phyloP scores from a whole-genome alignment of 2,113 vertebrate species.

The Pithys albifrons region DNA sequence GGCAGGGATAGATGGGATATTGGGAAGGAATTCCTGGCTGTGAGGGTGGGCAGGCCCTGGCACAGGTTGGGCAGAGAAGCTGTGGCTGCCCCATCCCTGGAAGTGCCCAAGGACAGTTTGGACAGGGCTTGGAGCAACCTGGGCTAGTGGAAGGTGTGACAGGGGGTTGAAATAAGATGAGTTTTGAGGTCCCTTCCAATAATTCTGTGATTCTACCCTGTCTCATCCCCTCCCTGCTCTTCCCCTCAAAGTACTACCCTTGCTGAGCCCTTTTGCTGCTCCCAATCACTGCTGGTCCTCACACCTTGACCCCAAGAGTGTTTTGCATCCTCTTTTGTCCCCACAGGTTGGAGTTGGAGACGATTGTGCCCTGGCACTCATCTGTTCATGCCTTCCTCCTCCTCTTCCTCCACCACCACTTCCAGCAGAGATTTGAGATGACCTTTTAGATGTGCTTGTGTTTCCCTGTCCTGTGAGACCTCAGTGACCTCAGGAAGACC shows the following conservation, averaged over 20 bases:
- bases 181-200: not conserved
- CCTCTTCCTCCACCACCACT: not conserved
- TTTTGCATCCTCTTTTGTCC: not conserved
- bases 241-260: not conserved
- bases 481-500: fast-evolving
- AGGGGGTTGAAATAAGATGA: not conserved
- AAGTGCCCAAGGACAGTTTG: fast-evolving
- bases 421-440: not conserved
- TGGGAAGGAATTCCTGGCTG: not conserved
- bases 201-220: not conserved
- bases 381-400: fast-evolving
- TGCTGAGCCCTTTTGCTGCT: not conserved
- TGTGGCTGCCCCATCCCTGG: not conserved
- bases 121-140: fast-evolving
- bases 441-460: not conserved
- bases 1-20: not conserved
- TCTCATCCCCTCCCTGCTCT: not conserved
- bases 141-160: fast-evolving
- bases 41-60: fast-evolving
- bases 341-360: fast-evolving
- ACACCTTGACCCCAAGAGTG: not conserved
- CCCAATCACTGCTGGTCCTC: not conserved
- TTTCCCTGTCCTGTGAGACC: not conserved
- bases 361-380: not conserved
- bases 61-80: not conserved